Conservation (phyloP, 2,888 invertebrate genomes). For the Loripinus fragilis region DNA sequence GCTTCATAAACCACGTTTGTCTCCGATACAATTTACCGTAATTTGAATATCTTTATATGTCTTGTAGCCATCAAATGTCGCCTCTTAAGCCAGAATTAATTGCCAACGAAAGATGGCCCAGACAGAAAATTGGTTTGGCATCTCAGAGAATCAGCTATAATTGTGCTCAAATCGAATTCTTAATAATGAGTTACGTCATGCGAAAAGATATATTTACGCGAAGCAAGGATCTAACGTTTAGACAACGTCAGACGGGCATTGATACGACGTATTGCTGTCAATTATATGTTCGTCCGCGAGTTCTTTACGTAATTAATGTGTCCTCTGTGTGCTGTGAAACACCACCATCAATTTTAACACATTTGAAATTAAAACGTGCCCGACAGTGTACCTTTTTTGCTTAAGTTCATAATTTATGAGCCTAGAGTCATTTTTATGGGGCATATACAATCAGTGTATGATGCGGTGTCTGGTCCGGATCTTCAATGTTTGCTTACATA, state of each 20-base stretch:
- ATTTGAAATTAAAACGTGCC: too few species aligned
- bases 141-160: not conserved
- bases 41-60: not conserved
- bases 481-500: too few species aligned
- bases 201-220: not conserved
- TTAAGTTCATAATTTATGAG: too few species aligned
- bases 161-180: not conserved
- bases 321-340: too few species aligned
- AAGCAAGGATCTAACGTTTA: not conserved
- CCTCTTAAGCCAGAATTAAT: constrained; percentile 4
- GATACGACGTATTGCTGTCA: not conserved
- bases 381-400: too few species aligned
- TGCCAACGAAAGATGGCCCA: constrained; percentile 7
- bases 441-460: too few species aligned
- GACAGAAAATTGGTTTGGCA: constrained; percentile 8
- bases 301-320: too few species aligned
- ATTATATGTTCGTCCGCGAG: too few species aligned
- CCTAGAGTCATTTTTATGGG: too few species aligned
- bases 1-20: not conserved
- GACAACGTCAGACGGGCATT: not conserved
- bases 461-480: too few species aligned
- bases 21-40: not conserved
- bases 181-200: not conserved
- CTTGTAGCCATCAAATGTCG: not conserved
- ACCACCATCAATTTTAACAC: too few species aligned